Evolutionary conservation across 2,113 vertebrate genomes (phyloP).

Genomic region (Planiliza haematocheilus): DNA sequence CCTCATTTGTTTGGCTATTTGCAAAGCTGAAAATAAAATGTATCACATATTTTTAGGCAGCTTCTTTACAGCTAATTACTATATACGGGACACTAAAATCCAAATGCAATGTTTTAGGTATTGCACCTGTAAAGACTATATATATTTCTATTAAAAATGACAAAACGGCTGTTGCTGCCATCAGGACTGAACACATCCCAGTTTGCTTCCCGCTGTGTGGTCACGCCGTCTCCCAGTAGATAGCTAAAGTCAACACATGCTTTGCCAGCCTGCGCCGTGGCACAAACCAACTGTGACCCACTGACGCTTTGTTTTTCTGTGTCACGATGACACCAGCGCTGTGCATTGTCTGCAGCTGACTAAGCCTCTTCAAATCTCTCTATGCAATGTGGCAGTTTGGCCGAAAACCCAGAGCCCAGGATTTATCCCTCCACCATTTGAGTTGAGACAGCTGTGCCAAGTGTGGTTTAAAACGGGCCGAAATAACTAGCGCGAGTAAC

Average conservation of each 20-base stretch:
- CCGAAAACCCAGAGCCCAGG: constrained; percentile 63
- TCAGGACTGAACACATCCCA: background rate
- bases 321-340: constrained; percentile 68
- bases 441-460: constrained; percentile 40
- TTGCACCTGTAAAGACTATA: background rate
- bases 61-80: too few relatives aligned
- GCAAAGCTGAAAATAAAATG: too few relatives aligned
- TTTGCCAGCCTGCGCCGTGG: constrained; percentile 44
- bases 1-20: too few relatives aligned
- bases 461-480: constrained; percentile 44
- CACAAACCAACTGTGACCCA: constrained; percentile 66
- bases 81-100: too few relatives aligned
- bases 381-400: constrained; percentile 60
- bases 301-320: constrained; percentile 71
- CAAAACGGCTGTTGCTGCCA: background rate
- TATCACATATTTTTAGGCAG: too few relatives aligned
- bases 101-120: background rate
- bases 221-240: constrained; percentile 44
- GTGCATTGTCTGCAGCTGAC: constrained; percentile 72
- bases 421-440: constrained; percentile 67
- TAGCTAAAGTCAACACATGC: constrained; percentile 40
- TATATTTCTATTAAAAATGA: background rate
- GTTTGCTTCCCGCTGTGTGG: constrained; percentile 61
- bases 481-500: constrained; percentile 58
- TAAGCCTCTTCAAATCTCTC: constrained; percentile 71